Base-by-base conservation (phyloP, 2,113 vertebrate genomes). In the Brevimyrus niger region DNA sequence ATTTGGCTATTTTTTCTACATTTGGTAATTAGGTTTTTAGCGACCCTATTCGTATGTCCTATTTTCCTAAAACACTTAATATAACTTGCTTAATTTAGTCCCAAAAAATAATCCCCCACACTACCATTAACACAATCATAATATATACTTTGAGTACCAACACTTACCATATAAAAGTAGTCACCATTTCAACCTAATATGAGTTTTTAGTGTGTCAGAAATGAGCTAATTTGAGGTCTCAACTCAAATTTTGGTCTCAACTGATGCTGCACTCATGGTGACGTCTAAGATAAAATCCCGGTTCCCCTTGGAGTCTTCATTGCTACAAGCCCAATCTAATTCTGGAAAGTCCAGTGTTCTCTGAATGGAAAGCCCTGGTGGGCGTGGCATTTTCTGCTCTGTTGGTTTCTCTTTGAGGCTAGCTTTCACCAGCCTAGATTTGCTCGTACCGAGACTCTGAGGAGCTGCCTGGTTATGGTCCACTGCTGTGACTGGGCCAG, bases 271-370 rank as follows among this genome's bases (percentile, higher is more conserved):
- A 17, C 4, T 73, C 31, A 38, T 38, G 4, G 35, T 80, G 35
- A 42, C 35, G 15, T 42, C 73, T 80, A 80, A 3, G 73, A 80
- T 80, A 42, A 42, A 9, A 38, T 80, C 31, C 31, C 73, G 10
- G 13, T 42, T 35, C 19, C 19, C n/a, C 23, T 87, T 87, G 48
- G 50, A 50, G 44, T 86, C 1, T 86, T 53, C n/a, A 17, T 51
- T 4, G 1, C n/a, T 31, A 31, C 47, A 31, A 44, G 35, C 23
- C 82, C 35, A 51, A 6, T 23, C n/a, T 53, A 53, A 35, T 10
- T 17, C 50, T 87, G 85, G 85, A 87, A 87, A 53, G 48, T 87
- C n/a, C 48, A 23, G 50, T 86, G 85, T 87, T 87, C 27, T 27
- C 1, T 35, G 23, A 86, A 27, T 48, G 83, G 23, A 10, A n/a